phyloP scores from a whole-genome alignment of 2,888 invertebrate genomes.

The Arrhopalites spinosus region DNA sequence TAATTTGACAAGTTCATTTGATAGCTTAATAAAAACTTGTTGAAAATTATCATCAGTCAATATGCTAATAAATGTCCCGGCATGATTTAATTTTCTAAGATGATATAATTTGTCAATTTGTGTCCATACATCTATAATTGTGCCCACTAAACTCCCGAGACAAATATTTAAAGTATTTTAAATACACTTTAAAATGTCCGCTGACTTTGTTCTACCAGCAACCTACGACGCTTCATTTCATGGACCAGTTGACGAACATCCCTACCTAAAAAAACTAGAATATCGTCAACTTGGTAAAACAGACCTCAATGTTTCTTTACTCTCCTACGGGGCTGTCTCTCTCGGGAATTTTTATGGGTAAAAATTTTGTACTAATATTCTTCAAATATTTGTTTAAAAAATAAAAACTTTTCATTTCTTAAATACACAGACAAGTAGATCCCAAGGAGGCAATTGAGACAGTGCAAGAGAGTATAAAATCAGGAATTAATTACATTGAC shows the following conservation, averaged over 20 bases:
- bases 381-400: neutral
- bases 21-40: no score
- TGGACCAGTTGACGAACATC: conserved; percentile 33
- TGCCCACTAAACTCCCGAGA: no score
- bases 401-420: neutral
- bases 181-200: neutral
- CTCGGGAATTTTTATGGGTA: conserved; percentile 77
- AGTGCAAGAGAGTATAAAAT: conserved; percentile 72
- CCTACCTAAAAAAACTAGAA: conserved; percentile 67
- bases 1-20: no score
- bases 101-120: no score
- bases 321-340: conserved; percentile 77
- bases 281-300: conserved; percentile 77
- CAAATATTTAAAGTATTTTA: no score
- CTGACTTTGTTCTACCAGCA: conserved; percentile 34
- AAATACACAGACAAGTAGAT: conserved; percentile 28
- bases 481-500: conserved; percentile 89
- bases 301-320: conserved; percentile 70
- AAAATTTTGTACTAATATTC: conserved; percentile 34
- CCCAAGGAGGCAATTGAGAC: conserved; percentile 65
- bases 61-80: no score
- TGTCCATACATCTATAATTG: no score
- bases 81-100: no score
- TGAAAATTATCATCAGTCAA: no score
- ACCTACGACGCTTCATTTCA: conserved; percentile 50